Evolutionary conservation across 2,113 vertebrate species (phyloP).

Genomic region (Pelecanus crispus): DNA sequence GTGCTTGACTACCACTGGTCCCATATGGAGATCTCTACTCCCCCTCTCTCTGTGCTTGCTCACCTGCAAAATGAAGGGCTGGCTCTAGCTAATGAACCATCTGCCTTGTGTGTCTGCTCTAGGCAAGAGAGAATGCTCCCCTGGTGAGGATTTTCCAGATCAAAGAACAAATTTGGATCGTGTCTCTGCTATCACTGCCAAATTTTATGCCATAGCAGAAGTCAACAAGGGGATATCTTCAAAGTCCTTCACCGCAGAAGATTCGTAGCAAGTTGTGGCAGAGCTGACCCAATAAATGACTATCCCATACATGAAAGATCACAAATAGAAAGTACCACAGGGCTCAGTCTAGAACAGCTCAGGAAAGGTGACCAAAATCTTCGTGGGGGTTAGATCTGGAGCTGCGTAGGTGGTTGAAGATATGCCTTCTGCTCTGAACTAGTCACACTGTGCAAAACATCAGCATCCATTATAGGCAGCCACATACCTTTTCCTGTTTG

Average conservation of each 20-base stretch:
- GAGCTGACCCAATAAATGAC: background rate
- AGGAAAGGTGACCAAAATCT: background rate
- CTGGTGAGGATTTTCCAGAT: background rate
- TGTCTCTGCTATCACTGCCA: background rate
- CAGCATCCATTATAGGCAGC: background rate
- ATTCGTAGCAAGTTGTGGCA: background rate
- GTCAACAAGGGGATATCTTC: background rate
- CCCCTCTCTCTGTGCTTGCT: background rate
- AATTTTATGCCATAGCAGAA: background rate
- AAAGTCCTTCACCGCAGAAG: background rate
- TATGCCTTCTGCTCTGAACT: background rate
- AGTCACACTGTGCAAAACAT: background rate
- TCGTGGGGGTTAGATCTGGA: background rate
- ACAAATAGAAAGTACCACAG: background rate
- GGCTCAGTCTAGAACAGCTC: background rate
- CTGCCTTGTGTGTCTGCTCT: background rate
- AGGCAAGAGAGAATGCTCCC: background rate
- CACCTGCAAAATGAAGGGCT: background rate
- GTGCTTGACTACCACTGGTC: background rate
- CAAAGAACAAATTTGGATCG: background rate
- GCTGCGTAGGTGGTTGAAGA: background rate
- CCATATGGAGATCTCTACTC: background rate
- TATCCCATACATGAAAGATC: background rate
- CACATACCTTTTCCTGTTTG: background rate
- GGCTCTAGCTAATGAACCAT: background rate